Evolutionary conservation across 2,113 vertebrate genomes (phyloP), one percentile per base, ranked within the genome.

Genomic region (Scophthalmus maximus): DNA sequence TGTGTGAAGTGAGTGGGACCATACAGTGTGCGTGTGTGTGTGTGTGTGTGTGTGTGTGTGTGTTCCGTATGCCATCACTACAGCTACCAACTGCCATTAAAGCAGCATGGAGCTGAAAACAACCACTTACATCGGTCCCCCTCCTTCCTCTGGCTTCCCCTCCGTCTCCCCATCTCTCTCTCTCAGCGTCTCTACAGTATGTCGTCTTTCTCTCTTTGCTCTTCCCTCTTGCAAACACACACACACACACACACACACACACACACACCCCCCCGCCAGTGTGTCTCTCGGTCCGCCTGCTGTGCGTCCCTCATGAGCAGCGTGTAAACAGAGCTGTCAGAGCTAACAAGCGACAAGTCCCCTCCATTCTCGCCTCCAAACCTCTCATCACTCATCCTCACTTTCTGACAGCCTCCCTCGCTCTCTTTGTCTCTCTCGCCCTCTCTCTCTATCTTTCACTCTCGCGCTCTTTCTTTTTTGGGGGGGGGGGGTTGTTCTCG

Each of bases 311-410:
- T 79, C 20, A 1, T 78, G 81, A 84, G 79, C 77, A 46, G 55
- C 23, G 17, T 76, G 78, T 78, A 85, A n/a, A 73, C 82, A 61
- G 68, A 84, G 73, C 83, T 87, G 91, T 89, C 84, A 87, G 34
- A 36, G 23, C 78, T 79, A 79, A 88, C 73, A 79, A 76, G 87
- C 38, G 68, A 76, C 77, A n/a, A 76, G 66, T 62, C 55, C 68
- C 36, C 65, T 70, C 56, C 36, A 38, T 79, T 71, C 75, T 70
- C 47, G 2, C 44, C 61, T 38, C 44, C n/a, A 63, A 71, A 60
- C 63, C 78, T 44, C 76, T 74, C 84, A 73, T 89, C 79, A 77
- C 74, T 85, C 78, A 68, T 59, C 71, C 53, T 73, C 50, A 61
- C 66, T 82, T 75, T 83, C 70, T 87, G 82, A 74, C 86, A 84